A percentile compares a stretch with the other conserved stretches of the same genome.
phyloP scores from a whole-genome alignment of 2,113 vertebrate species.

The Tretioscincus oriximinensis region DNA sequence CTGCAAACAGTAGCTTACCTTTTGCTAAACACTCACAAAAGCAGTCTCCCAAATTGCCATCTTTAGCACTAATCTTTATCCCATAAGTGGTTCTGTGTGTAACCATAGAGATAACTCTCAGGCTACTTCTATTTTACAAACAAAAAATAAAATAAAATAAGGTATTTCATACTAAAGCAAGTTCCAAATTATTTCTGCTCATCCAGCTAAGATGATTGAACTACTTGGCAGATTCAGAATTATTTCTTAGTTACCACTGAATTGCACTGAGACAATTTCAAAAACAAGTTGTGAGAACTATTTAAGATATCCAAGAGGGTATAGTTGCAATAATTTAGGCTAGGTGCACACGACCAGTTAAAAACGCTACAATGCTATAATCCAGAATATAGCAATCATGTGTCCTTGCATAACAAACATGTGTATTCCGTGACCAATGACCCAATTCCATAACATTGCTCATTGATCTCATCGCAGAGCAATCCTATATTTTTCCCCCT shows the following conservation, averaged over 20 bases:
- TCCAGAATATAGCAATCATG: no score
- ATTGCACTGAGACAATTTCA: neutral
- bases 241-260: neutral
- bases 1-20: conserved; percentile 14
- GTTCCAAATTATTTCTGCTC: conserved; percentile 33
- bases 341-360: no score
- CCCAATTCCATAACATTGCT: no score
- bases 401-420: no score
- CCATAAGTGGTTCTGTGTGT: conserved; percentile 16
- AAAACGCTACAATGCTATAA: no score
- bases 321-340: no score
- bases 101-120: neutral
- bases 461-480: no score
- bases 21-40: conserved; percentile 32
- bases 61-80: conserved; percentile 34
- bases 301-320: neutral
- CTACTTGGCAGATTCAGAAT: conserved; percentile 39
- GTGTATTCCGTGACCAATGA: no score
- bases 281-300: neutral
- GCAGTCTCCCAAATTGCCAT: conserved; percentile 30
- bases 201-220: conserved; percentile 2
- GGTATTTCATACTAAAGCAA: conserved; percentile 30
- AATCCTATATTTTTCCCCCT: no score
- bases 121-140: neutral
- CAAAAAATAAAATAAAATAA: neutral